Evolutionary conservation across 2,888 invertebrate species (phyloP).

Genomic region (Mesorhabditis belari): DNA sequence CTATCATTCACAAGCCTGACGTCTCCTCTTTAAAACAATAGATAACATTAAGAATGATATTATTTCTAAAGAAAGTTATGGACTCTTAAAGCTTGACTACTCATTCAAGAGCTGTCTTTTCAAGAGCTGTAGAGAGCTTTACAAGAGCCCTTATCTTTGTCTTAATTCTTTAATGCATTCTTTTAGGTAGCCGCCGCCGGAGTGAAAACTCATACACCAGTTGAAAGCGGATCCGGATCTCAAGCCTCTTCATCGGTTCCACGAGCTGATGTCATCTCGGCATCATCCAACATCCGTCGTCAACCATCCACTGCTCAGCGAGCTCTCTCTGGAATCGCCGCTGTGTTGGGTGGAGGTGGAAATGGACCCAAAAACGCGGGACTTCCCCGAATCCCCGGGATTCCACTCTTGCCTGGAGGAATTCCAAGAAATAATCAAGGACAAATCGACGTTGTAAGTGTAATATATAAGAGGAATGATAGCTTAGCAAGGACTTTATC

Average conservation of each 20-base stretch:
- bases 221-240: slow-evolving; percentile 4
- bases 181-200: slow-evolving; percentile 15
- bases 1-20: too few relatives aligned
- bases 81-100: too few relatives aligned
- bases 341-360: slow-evolving; percentile 63
- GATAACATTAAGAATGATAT: too few relatives aligned
- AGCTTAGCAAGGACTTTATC: neutral
- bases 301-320: slow-evolving; percentile 48
- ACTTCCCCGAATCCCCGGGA: slow-evolving; percentile 51
- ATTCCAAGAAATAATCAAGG: slow-evolving; percentile 52
- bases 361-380: slow-evolving; percentile 51
- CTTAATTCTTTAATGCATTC: too few relatives aligned
- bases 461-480: slow-evolving; percentile 33
- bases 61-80: too few relatives aligned
- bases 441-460: slow-evolving; percentile 52
- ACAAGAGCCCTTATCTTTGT: too few relatives aligned
- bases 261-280: slow-evolving; percentile 6
- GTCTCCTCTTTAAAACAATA: too few relatives aligned
- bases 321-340: slow-evolving; percentile 66
- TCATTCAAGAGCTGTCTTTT: too few relatives aligned
- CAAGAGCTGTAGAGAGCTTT: too few relatives aligned
- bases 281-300: slow-evolving; percentile 38
- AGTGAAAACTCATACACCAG: slow-evolving; percentile 17
- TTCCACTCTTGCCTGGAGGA: slow-evolving; percentile 51
- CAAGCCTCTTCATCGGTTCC: slow-evolving; percentile 16